These are phyloP conservation scores for Delia radicum DNA, from an alignment of 1,140 invertebrate species.

Conservation along the genomic window DNA sequence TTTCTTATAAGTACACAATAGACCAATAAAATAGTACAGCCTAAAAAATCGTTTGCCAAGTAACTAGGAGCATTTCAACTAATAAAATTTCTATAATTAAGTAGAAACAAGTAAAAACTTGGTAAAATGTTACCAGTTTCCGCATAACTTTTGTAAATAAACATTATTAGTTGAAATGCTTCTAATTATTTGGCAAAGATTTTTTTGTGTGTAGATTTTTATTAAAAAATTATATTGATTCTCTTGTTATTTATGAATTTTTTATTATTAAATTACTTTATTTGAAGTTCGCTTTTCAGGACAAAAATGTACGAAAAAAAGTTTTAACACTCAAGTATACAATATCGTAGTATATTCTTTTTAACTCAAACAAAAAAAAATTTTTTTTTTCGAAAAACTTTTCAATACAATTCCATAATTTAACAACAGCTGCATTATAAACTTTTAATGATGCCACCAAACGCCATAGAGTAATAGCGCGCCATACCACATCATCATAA, in stretches of 20 bases:
- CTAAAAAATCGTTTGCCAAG: no score
- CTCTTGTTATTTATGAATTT: not conserved
- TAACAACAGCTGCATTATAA: constrained; percentile 17
- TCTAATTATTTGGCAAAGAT: no score
- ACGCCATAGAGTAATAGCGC: not conserved
- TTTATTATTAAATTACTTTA: constrained; percentile 3
- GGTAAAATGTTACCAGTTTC: no score
- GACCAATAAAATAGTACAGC: no score
- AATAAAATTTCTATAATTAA: no score
- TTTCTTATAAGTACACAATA: no score
- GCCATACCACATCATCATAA: not conserved
- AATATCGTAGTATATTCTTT: not conserved
- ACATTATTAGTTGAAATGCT: no score
- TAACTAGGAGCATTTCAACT: no score
- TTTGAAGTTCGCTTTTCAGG: not conserved
- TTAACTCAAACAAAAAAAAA: not conserved
- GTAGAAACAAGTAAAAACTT: no score
- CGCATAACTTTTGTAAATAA: no score
- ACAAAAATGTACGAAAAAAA: not conserved
- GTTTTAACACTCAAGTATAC: constrained; percentile 1
- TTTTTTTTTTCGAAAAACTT: constrained; percentile 1
- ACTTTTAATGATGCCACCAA: constrained; percentile 24
- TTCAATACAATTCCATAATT: constrained; percentile 22
- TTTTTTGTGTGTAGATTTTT: no score
- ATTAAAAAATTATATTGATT: not conserved